Evolutionary conservation across 2,113 vertebrate species (phyloP).

Genomic region (Odontesthes bonariensis): DNA sequence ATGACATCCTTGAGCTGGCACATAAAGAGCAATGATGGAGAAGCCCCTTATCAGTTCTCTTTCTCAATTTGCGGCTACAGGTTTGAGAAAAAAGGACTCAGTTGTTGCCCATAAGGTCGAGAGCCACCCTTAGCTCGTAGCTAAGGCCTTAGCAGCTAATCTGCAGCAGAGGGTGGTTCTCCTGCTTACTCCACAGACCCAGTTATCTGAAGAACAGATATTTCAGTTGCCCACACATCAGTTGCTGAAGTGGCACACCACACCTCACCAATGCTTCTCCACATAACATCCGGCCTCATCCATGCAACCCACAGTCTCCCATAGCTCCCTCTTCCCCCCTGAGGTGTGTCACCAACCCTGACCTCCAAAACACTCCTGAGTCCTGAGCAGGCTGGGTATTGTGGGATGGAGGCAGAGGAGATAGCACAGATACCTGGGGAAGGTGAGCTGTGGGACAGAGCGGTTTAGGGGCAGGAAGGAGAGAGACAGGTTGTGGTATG

Average conservation of each 20-base stretch:
- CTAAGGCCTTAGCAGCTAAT: constrained; percentile 91
- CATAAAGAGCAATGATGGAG: constrained; percentile 95
- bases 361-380: constrained; percentile 5
- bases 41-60: constrained; percentile 93
- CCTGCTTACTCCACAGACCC: no score
- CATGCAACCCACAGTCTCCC: not conserved
- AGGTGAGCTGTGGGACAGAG: constrained; percentile 59
- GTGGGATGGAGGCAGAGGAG: constrained; percentile 12
- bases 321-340: constrained; percentile 43
- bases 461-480: constrained; percentile 55
- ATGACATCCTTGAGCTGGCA: constrained; percentile 96
- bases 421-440: constrained; percentile 25
- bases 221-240: no score
- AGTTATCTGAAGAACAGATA: no score
- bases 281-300: constrained; percentile 9
- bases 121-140: constrained; percentile 93
- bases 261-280: constrained; percentile 82
- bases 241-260: constrained; percentile 59
- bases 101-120: constrained; percentile 95
- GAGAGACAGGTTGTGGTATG: constrained; percentile 48
- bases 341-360: constrained; percentile 41
- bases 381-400: constrained; percentile 21
- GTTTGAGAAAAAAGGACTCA: constrained; percentile 95
- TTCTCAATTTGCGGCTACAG: constrained; percentile 94
- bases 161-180: constrained; percentile 74